Evolutionary conservation across 2,888 invertebrate genomes (phyloP).

Genomic region (Eupsilia transversa): DNA sequence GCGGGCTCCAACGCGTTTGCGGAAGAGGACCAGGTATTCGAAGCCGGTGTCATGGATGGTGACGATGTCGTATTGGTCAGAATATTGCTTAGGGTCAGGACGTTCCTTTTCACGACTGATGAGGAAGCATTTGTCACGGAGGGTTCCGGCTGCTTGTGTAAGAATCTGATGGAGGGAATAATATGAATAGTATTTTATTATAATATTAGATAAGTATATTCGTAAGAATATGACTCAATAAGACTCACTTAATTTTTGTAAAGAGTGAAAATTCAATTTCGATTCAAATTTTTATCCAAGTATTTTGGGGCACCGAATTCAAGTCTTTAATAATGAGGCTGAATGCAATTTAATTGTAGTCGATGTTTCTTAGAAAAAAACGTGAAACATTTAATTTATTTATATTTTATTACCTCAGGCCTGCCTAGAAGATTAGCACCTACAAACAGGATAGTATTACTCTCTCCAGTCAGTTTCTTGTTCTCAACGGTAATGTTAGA

Average conservation of each 20-base stretch:
- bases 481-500: conserved; percentile 91
- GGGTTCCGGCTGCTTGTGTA: conserved; percentile 83
- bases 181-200: not conserved
- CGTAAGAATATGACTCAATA: too few relatives aligned
- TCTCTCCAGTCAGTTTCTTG: conserved; percentile 90
- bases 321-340: not conserved
- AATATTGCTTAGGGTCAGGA: conserved; percentile 83
- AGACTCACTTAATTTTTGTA: not conserved
- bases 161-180: conserved; percentile 77
- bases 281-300: not conserved
- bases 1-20: conserved; percentile 85
- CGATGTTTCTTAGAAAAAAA: not conserved
- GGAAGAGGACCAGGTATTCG: conserved; percentile 90
- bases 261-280: not conserved
- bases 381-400: not conserved
- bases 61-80: conserved; percentile 87
- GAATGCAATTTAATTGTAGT: too few relatives aligned
- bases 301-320: not conserved
- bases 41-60: conserved; percentile 85
- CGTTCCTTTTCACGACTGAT: conserved; percentile 90
- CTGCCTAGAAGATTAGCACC: conserved; percentile 89
- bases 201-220: too few relatives aligned
- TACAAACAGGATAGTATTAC: conserved; percentile 87
- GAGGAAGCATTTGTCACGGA: conserved; percentile 91
- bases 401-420: conserved; percentile 79